These are phyloP conservation scores for Sitobion miscanthi DNA, from an alignment of 1,140 invertebrate species.

Conservation along the genomic window DNA sequence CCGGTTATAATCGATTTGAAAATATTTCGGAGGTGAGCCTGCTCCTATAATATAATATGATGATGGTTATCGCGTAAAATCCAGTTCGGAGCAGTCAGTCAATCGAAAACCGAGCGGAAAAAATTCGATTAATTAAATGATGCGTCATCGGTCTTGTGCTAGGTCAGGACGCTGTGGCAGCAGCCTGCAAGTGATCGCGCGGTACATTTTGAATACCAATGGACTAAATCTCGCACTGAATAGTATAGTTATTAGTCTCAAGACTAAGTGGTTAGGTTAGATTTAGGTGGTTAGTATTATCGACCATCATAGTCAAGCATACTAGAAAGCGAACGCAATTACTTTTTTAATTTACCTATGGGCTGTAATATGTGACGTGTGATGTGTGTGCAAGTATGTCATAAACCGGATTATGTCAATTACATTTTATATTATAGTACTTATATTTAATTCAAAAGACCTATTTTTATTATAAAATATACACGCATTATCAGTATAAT, in stretches of 20 bases:
- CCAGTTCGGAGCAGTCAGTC: background rate
- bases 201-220: background rate
- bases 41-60: background rate
- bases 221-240: background rate
- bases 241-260: background rate
- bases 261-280: background rate
- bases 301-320: background rate
- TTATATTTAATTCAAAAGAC: no score
- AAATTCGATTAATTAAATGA: slow-evolving; percentile 8
- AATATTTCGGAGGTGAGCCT: background rate
- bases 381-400: no score
- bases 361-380: no score
- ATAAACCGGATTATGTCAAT: no score
- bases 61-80: slow-evolving; percentile 8
- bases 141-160: background rate
- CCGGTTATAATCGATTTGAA: slow-evolving; percentile 10
- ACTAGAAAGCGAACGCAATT: background rate
- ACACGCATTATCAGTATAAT: no score
- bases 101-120: background rate
- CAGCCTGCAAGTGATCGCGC: background rate
- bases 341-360: background rate
- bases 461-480: no score
- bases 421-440: no score
- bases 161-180: background rate
- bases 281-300: background rate